These are phyloP conservation scores for Microctonus hyperodae DNA, from an alignment of 2,888 invertebrate species.

Conservation along the genomic window DNA sequence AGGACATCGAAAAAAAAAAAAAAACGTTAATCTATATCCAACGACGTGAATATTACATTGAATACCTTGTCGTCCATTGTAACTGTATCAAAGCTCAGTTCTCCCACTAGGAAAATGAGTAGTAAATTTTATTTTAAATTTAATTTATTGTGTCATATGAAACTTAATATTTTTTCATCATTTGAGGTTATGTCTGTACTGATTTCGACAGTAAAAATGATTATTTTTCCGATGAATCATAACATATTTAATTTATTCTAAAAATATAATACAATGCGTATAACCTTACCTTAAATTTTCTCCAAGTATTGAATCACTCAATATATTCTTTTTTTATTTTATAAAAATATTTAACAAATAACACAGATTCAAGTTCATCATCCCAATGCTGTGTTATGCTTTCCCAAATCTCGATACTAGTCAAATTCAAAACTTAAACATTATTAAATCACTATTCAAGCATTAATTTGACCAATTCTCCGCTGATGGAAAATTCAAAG, in stretches of 20 bases:
- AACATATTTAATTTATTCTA: too few relatives aligned
- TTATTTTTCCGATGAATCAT: background rate
- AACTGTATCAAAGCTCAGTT: constrained; percentile 45
- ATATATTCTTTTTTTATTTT: too few relatives aligned
- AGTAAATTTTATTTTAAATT: constrained; percentile 19
- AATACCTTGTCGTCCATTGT: constrained; percentile 52
- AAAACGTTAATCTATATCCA: constrained; percentile 24
- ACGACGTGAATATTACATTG: constrained; percentile 1
- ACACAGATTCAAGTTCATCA: too few relatives aligned
- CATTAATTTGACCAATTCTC: constrained; percentile 30
- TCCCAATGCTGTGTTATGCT: too few relatives aligned
- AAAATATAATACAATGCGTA: too few relatives aligned
- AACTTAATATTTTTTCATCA: background rate
- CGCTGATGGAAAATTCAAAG: constrained; percentile 21
- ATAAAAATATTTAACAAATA: too few relatives aligned
- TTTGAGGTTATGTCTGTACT: background rate
- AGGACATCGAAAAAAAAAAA: constrained; percentile 15
- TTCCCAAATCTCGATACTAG: constrained; percentile 44
- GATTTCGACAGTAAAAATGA: too few relatives aligned
- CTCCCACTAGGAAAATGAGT: constrained; percentile 48
- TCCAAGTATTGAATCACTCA: too few relatives aligned
- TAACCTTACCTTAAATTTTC: background rate
- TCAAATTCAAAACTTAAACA: constrained; percentile 31
- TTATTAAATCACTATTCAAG: background rate
- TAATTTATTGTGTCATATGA: constrained; percentile 9